These are phyloP conservation scores for Amaurobius ferox DNA, from an alignment of 2,888 invertebrate genomes.

Conservation along the genomic window DNA sequence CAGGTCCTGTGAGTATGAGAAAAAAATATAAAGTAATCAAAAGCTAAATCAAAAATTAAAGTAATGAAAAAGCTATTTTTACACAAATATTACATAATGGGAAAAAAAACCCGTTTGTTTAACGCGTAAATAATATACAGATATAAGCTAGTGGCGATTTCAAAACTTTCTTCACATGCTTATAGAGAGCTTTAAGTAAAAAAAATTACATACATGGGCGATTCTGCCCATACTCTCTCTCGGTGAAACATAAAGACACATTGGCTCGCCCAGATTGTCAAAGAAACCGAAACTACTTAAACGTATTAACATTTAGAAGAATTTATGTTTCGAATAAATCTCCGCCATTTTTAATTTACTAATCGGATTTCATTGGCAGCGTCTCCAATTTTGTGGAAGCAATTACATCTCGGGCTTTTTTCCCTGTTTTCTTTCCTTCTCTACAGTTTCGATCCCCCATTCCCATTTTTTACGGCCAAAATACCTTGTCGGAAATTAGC, in stretches of 20 bases:
- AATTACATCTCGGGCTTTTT: constrained; percentile 55
- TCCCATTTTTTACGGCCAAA: neutral
- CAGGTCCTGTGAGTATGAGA: too few species aligned
- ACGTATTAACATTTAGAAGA: constrained; percentile 45
- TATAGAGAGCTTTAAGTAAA: too few species aligned
- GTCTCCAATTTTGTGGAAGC: constrained; percentile 69
- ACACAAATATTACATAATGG: too few species aligned
- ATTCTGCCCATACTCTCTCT: neutral
- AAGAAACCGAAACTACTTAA: constrained; percentile 57
- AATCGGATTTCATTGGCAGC: constrained; percentile 59
- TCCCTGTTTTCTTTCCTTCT: neutral
- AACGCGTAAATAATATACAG: too few species aligned
- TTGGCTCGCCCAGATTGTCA: constrained; percentile 18
- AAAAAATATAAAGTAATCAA: too few species aligned
- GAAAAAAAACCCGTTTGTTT: too few species aligned
- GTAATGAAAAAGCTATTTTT: too few species aligned
- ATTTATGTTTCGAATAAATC: constrained; percentile 63
- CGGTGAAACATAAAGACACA: neutral
- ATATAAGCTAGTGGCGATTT: too few species aligned
- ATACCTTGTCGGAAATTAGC: constrained; percentile 48
- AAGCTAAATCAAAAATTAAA: too few species aligned
- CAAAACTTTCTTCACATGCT: too few species aligned
- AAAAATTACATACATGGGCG: too few species aligned
- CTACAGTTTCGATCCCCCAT: constrained; percentile 3
- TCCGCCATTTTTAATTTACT: constrained; percentile 67